Base-by-base conservation (phyloP, 2,888 invertebrate species). In the Stegana nigrithorax region DNA sequence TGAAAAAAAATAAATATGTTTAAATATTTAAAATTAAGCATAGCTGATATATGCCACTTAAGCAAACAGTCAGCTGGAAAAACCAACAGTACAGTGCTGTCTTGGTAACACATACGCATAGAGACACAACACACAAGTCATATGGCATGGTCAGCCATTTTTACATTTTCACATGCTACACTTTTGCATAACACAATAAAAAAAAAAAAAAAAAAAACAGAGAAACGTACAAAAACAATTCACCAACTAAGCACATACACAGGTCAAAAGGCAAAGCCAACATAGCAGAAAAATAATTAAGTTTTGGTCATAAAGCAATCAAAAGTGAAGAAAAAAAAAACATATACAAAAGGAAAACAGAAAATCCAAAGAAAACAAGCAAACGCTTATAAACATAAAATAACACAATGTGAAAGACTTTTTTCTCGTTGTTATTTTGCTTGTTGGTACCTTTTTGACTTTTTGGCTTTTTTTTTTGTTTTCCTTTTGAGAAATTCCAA, bases 221-320 rank as follows among this genome's bases (percentile, higher is more conserved):
- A 12, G 42, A 42, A 12, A 42, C 8, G 36, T 36, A 21, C 23
- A 32, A 55, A 27, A 12, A 27, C 6, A 26, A 39, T 57, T n/a
- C n/a, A 8, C 57, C 23, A 32, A 39, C 14, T 39, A 21, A 25
- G 7, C 47, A 50, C 25, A 50, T 3, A 44, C 14, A 4, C 44
- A 26, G 36, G 36, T 55, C 55, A 55, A 32, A 29, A 55, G 12
- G 14, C 47, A 21, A 26, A 32, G 10, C 3, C 19, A 26, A 57
- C 14, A 26, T 57, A 8, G 57, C 14, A 21, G 44, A 45, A 58
- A 58, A 58, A 32, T 42, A 57, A 57, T 57, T 57, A 57, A 39
- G 10, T 42, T 57, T 45, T 7, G 29, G 29, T 58, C 45, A 21
- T 58, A 45, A 44, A 57, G 21, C 58, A 58, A 58, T 44, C 27